Evolutionary conservation across 2,888 invertebrate species (phyloP).

Genomic region (Tetragonisca angustula): DNA sequence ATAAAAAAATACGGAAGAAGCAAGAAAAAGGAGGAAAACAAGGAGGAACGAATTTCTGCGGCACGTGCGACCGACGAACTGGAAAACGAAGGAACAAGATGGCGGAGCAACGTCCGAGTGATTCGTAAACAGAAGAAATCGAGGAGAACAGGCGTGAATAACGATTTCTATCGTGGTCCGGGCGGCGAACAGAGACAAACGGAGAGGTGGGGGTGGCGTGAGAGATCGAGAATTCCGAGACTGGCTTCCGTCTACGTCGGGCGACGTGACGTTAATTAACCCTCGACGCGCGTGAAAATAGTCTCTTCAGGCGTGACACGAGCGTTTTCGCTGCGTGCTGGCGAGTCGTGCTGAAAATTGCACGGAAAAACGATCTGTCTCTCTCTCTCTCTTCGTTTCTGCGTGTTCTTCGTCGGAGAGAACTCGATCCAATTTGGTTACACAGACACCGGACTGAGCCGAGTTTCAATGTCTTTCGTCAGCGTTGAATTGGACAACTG

Average conservation of each 20-base stretch:
- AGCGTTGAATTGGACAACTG: too few species aligned
- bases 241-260: constrained; percentile 16
- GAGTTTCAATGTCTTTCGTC: too few species aligned
- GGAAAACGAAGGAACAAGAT: constrained; percentile 31
- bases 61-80: not conserved
- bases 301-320: constrained; percentile 12
- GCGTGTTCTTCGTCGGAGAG: too few species aligned
- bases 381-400: not conserved
- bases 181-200: not conserved
- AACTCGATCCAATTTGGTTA: too few species aligned
- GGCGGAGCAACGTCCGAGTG: constrained; percentile 35
- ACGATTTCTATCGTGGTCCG: constrained; percentile 35
- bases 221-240: not conserved
- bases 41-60: not conserved
- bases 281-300: constrained; percentile 29
- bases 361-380: constrained; percentile 24
- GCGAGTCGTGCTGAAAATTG: constrained; percentile 20
- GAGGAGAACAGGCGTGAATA: constrained; percentile 47
- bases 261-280: constrained; percentile 65
- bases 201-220: not conserved
- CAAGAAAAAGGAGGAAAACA: not conserved
- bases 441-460: too few species aligned
- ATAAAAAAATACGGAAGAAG: not conserved
- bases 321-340: constrained; percentile 13
- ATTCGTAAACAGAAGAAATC: constrained; percentile 52